Base-by-base conservation (phyloP, 2,113 vertebrate genomes). In the Halichoeres trimaculatus region DNA sequence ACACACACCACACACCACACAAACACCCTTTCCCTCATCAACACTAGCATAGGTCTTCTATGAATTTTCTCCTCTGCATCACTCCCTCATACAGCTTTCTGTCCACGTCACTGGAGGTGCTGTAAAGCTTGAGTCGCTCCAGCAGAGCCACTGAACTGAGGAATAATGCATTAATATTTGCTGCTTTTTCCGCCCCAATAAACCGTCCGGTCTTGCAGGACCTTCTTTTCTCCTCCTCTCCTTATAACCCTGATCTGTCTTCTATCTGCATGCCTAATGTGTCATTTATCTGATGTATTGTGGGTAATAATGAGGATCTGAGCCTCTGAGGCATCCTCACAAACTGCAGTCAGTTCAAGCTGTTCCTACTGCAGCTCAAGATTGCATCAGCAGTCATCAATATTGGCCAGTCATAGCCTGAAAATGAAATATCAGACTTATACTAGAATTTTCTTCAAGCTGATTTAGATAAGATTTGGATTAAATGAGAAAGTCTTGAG, bases 141-240 rank as follows among this genome's bases (percentile, higher is more conserved):
- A 72, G 66, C 70, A 56, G 56, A 87, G 40, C 40, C 65, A 83
- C 70, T 75, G 34, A 88, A 52, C 85, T 86, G 60, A 51, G 69
- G 51, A 73, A 34, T 76, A 85, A 84, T 73, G 53, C 43, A 41
- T 70, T 83, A 76, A 87, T 78, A 76, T 63, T 82, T 62, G 23
- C 53, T 61, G 57, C 30, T 43, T 62, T 60, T 89, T 91, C 83
- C 81, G 81, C 82, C 77, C 77, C 74, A 89, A 58, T 87, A 83
- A 85, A 59, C 85, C 67, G 40, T 19, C 52, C 50, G 70, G 50
- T 74, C 23, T 59, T 1, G 38, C 63, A 43, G 48, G 2, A 38
- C 45, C 43, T 47, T 66, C 23, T 10, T 30, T 14, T 51, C 30
- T 30, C 30, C 30, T 30, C 30, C 30, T 47, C 22, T 22, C 56